Percentiles rank a stretch among this genome's conserved stretches.
These are phyloP conservation scores for Psittacula derbiana DNA, from an alignment of 2,797 vertebrate species.

Conservation along the genomic window DNA sequence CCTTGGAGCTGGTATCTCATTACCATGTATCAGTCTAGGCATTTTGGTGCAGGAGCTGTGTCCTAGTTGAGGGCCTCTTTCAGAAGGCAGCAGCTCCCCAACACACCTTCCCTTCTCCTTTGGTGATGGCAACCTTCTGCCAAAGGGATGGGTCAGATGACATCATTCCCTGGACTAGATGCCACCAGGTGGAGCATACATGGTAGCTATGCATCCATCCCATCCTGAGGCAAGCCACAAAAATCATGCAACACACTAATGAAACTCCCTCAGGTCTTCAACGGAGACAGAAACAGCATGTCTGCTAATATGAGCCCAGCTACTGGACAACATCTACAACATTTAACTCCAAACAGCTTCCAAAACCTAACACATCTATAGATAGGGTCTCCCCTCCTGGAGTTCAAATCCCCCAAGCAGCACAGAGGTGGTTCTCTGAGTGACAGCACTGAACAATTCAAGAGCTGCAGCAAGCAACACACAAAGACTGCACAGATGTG, in stretches of 20 bases:
- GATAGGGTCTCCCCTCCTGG: neutral
- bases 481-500: neutral
- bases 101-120: neutral
- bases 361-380: neutral
- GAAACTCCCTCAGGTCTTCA: neutral
- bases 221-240: neutral
- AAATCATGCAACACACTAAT: neutral
- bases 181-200: neutral
- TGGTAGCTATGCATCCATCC: rapidly evolving
- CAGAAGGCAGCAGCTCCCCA: neutral
- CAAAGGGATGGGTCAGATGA: neutral
- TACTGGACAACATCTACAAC: neutral
- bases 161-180: neutral
- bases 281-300: neutral
- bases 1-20: neutral
- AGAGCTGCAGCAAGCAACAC: neutral
- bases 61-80: neutral
- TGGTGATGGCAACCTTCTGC: neutral
- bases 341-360: neutral
- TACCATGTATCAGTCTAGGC: neutral
- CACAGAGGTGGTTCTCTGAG: neutral
- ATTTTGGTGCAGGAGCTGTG: neutral
- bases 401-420: neutral
- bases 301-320: neutral
- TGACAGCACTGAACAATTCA: neutral